Evolutionary conservation across 2,113 vertebrate genomes (phyloP), one percentile per base, ranked within the genome.

Genomic region (Hemibagrus wyckioides): DNA sequence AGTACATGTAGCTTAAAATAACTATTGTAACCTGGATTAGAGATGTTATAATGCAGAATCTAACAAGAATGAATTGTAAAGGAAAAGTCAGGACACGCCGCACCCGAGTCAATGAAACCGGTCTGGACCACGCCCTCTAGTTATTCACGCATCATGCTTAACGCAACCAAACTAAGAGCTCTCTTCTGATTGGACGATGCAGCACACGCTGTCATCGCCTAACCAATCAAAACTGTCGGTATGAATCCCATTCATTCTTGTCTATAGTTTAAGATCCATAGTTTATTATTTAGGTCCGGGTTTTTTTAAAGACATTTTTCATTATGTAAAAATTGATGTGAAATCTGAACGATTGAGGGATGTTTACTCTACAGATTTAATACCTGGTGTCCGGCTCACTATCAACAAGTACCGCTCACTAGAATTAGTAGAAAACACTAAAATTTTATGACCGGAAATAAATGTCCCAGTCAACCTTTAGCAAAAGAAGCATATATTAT

Each of bases 191-290:
- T 87, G 86, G 69, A 82, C 59, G 44, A 63, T 1, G 15, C 23
- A 7, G 9, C 65, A 71, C 67, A 11, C 50, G 67, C 52, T 36
- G 54, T n/a, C 36, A 44, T 6, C 33, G 54, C 9, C 17, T 13
- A 65, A 75, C 67, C 80, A 87, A 63, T 82, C 19, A 61, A 14
- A 56, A 7, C 36, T 28, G 28, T 33, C 39, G 28, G 13, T 57
- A 3, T 56, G 21, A 14, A 87, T 36, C 86, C 28, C 80, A 87
- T 82, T 87, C 67, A 87, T 87, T 82, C 54, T n/a, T 30, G 9
- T 73, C 5, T 33, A 25, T 15, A 80, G 44, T 39, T 59, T 59
- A 59, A 41, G 21, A 80, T 25, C 2, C 30, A 54, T 33, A 11
- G 17, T 36, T 23, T 23, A 56, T 33, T 0, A 2, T 25, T 57